Base-by-base conservation (phyloP, 2,888 invertebrate species). In the Labia minor region DNA sequence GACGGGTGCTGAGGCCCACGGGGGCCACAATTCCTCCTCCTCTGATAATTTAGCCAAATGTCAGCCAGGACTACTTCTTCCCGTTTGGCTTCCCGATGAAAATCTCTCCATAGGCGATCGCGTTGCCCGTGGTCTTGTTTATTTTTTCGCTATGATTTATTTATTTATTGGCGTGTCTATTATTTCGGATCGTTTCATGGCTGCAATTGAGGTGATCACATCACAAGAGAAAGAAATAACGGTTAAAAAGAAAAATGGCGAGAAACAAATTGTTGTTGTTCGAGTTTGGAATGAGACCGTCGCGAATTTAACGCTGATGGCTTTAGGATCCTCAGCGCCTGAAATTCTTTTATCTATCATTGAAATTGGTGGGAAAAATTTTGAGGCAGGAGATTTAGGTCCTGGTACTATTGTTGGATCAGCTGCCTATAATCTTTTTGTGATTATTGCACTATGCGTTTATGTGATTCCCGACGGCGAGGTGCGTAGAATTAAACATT, bases 211-310 rank as follows among this genome's bases (percentile, higher is more conserved):
- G 83, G 96, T 95, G 72, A 99, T 99, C 77, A 99, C 98, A 66
- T 96, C 97, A 0, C 90, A 95, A 77, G 98, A 99, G 78, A 91
- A 93, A 74, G 94, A 95, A 78, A 89, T 99, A 74, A 87, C 89
- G 73, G 89, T 99, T 69, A 90, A 92, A 74, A 89, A 91, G 71
- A 87, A 90, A 71, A 91, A 90, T 74, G 92, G 93, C 69, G 92
- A 93, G 69, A 86, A 85, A 14, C 92, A 95, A 75, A 90, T 92
- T 72, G 83, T 98, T 62, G 89, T 89, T 65, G 97, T 99, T 16
- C 84, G 97, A 68, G 91, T 99, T 68, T 99, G 99, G 99, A 99
- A 99, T 79, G 98, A 98, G 78, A 98, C 99, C 1, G 98, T 99
- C 62, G 97, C 97, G 71, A 99, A 99, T 80, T 81, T 99, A 72